Evolutionary conservation across 1,140 invertebrate species (phyloP).

Genomic region (Hermatobates lingyangjiaoensis): DNA sequence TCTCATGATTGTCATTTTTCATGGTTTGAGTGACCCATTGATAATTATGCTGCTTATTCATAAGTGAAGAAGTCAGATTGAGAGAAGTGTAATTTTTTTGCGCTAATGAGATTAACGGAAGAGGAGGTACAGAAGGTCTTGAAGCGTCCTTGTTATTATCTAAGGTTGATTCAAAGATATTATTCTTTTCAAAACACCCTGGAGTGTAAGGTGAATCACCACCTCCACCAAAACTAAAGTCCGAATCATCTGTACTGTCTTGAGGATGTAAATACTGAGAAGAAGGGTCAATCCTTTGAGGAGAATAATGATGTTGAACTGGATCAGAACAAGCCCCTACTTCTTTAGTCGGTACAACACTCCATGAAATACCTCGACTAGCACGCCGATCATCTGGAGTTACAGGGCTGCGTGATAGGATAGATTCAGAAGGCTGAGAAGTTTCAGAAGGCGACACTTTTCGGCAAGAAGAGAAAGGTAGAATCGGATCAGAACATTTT

Average conservation of each 20-base stretch:
- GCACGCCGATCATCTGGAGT: too few relatives aligned
- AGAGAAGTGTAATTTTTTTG: constrained; percentile 13
- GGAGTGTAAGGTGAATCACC: constrained; percentile 64
- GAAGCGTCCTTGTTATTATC: constrained; percentile 14
- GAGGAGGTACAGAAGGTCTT: constrained; percentile 1
- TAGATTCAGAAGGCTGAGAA: too few relatives aligned
- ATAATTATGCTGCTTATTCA: neutral
- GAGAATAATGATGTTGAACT: too few relatives aligned
- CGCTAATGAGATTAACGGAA: constrained; percentile 7
- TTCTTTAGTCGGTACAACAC: too few relatives aligned
- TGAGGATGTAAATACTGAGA: constrained; percentile 1
- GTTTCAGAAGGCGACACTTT: too few relatives aligned
- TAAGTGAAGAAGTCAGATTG: constrained; percentile 13
- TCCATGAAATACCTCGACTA: too few relatives aligned
- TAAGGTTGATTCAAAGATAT: constrained; percentile 65
- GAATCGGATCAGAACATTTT: too few relatives aligned
- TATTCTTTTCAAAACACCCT: constrained; percentile 59
- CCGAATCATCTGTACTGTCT: constrained; percentile 6
- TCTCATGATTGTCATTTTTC: constrained; percentile 24
- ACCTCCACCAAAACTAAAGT: constrained; percentile 10
- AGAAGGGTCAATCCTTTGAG: too few relatives aligned
- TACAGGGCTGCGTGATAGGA: too few relatives aligned
- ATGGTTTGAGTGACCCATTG: neutral
- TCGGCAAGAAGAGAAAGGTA: too few relatives aligned
- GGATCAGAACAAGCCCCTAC: too few relatives aligned